Evolutionary conservation across 2,888 invertebrate species (phyloP), one percentile per base, ranked within the genome.

Genomic region (Lycaena phlaeas): DNA sequence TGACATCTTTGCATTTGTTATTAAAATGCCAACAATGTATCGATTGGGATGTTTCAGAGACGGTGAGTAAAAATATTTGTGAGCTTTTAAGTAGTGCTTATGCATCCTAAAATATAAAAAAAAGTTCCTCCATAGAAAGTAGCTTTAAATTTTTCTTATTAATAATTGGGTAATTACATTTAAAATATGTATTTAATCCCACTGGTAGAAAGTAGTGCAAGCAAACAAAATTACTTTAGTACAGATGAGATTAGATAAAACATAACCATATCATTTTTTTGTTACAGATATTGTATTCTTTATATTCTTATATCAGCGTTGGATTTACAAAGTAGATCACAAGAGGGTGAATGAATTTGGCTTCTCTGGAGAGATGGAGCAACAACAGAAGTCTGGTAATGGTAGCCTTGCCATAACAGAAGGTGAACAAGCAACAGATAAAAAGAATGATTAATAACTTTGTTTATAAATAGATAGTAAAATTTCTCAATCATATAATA

Each of bases 11-110:
- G 99, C 99, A 44, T 99, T 99, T 87, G 97, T 99, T 49, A 99
- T 99, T 59, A 97, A 98, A 84, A 99, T 99, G 99, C 99, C 99
- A 17, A 98, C 97, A 1, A 93, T 99, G 89, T 99, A 99, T 67
- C 89, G 98, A 54, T 75, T 99, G 59, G 98, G 98, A 27, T 99
- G 98, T 82, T 97, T 99, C 86, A 90, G 98, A 72, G 98, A 98
- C 86, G 96, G 91, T 91, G 67, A 69, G 79, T 73, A 45, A 46
- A 36, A 14, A 17, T 29, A 4, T 26, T 11, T 27, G 11, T 9
- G 4, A n/a, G n/a, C n/a, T n/a, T n/a, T n/a, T n/a, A n/a, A n/a
- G n/a, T n/a, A n/a, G n/a, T n/a, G n/a, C n/a, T n/a, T n/a, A n/a
- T n/a, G n/a, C n/a, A n/a, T n/a, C n/a, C n/a, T n/a, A n/a, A n/a